Percentiles rank a stretch among this genome's conserved stretches.
phyloP scores from a whole-genome alignment of 1,140 invertebrate genomes.

The Solen grandis region DNA sequence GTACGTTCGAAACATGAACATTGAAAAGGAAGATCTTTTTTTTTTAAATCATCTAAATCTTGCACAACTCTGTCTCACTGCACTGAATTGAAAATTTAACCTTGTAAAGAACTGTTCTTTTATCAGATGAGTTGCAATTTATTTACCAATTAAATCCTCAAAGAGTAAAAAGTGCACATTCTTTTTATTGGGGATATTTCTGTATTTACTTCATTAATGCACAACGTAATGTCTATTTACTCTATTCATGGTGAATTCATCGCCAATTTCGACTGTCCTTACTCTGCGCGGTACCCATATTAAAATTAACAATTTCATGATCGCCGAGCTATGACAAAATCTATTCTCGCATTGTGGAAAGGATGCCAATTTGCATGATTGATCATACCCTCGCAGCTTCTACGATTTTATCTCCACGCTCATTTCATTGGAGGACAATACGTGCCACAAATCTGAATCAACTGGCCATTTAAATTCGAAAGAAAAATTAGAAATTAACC shows the following conservation, averaged over 20 bases:
- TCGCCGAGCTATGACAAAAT: slow-evolving; percentile 25
- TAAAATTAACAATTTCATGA: slow-evolving; percentile 43
- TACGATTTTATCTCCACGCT: slow-evolving; percentile 37
- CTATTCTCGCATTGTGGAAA: slow-evolving; percentile 31
- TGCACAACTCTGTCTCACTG: too few relatives aligned
- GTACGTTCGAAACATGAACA: too few relatives aligned
- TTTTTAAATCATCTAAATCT: too few relatives aligned
- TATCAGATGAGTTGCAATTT: slow-evolving; percentile 19
- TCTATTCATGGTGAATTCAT: slow-evolving; percentile 25
- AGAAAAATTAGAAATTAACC: slow-evolving; percentile 33
- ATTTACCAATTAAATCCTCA: slow-evolving; percentile 34
- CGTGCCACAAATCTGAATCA: slow-evolving; percentile 37
- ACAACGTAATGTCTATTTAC: slow-evolving; percentile 47
- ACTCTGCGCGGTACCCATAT: slow-evolving; percentile 31
- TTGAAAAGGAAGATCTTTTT: too few relatives aligned
- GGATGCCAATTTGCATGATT: slow-evolving; percentile 40
- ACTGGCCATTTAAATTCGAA: slow-evolving; percentile 1
- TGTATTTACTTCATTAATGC: background rate
- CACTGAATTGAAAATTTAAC: background rate
- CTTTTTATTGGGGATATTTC: slow-evolving; percentile 8
- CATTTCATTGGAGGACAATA: slow-evolving; percentile 40
- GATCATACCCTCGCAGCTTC: slow-evolving; percentile 38
- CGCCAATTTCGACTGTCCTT: slow-evolving; percentile 9
- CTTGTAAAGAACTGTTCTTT: background rate
- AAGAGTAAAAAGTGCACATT: background rate